A percentile compares a stretch with the other conserved stretches of the same genome.
phyloP scores from a whole-genome alignment of 1,140 invertebrate species.

The Pachypeltis micranthus region DNA sequence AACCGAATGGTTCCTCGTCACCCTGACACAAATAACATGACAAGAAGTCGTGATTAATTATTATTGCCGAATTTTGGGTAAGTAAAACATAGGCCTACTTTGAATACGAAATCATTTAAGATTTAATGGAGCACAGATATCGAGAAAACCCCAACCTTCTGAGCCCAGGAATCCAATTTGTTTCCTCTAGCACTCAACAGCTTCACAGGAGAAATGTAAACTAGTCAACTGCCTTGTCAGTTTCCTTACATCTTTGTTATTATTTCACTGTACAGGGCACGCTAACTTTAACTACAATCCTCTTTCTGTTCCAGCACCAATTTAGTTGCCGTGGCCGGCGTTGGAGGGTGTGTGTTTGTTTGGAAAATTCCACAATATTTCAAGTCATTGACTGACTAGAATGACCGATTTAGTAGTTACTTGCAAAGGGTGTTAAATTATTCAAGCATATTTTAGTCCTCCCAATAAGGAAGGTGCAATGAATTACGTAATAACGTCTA shows the following conservation, averaged over 20 bases:
- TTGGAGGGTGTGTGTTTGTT: not conserved
- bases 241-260: not conserved
- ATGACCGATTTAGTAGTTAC: no score
- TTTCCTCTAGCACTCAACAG: not conserved
- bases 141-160: no score
- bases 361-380: conserved; percentile 1
- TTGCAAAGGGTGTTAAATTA: no score
- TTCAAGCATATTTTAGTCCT: no score
- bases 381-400: no score
- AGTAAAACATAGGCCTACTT: not conserved
- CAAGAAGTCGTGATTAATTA: no score
- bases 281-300: not conserved
- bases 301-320: not conserved
- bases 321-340: not conserved
- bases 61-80: no score
- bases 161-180: not conserved
- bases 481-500: no score
- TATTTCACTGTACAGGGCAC: not conserved
- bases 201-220: not conserved
- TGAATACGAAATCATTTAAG: not conserved
- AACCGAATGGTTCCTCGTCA: no score
- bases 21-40: no score
- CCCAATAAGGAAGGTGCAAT: no score
- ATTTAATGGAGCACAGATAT: not conserved
- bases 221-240: not conserved